These are phyloP conservation scores for Avahi laniger DNA, from an alignment of 2,797 vertebrate genomes.

Conservation along the genomic window DNA sequence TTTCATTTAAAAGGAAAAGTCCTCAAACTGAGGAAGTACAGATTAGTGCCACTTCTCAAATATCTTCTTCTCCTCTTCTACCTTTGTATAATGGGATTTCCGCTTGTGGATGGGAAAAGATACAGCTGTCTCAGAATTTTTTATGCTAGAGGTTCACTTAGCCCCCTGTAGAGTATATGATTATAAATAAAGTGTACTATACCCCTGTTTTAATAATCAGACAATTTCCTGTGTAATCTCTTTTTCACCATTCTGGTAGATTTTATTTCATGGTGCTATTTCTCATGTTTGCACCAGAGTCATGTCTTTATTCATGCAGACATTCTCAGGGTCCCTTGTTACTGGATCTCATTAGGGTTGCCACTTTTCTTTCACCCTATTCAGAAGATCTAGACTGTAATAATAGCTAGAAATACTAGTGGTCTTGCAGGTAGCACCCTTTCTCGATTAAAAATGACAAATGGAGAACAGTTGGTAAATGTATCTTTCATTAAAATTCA, in stretches of 20 bases:
- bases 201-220: not conserved
- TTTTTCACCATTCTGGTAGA: not conserved
- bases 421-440: not conserved
- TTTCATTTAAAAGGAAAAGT: not conserved
- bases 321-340: not conserved
- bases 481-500: constrained; percentile 10
- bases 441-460: not conserved
- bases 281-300: not conserved
- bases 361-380: not conserved
- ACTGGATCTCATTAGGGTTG: not conserved
- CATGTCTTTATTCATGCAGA: not conserved
- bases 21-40: not conserved
- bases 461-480: not conserved
- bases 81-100: not conserved
- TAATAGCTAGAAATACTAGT: constrained; percentile 15
- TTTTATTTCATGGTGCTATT: not conserved
- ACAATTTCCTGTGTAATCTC: not conserved
- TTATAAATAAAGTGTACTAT: not conserved
- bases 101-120: not conserved
- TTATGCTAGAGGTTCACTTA: not conserved
- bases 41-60: not conserved
- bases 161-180: not conserved
- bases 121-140: not conserved
- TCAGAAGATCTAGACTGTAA: not conserved
- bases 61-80: not conserved